These are phyloP conservation scores for Agriotes lineatus DNA, from an alignment of 2,888 invertebrate genomes.

Conservation along the genomic window DNA sequence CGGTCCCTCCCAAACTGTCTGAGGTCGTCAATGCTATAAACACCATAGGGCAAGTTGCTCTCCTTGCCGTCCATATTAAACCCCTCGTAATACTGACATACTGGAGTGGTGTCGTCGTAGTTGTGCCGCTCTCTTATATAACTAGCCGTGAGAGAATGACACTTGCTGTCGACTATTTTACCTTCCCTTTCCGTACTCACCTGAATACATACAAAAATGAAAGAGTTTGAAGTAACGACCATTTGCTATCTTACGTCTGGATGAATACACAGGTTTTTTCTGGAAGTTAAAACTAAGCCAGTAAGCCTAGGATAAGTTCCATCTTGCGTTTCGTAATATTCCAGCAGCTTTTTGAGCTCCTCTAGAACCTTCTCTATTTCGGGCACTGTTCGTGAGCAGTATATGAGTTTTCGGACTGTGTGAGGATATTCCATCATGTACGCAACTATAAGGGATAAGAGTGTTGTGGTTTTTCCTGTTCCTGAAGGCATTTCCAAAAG, in stretches of 20 bases:
- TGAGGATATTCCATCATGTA: constrained; percentile 93
- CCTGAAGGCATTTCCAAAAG: constrained; percentile 99
- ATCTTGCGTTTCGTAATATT: constrained; percentile 88
- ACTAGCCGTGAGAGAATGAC: constrained; percentile 94
- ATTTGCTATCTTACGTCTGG: constrained; percentile 85
- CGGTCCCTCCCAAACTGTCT: constrained; percentile 90
- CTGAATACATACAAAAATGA: constrained; percentile 68
- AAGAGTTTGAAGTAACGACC: too few relatives aligned
- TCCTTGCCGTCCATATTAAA: constrained; percentile 92
- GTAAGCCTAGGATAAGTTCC: constrained; percentile 79
- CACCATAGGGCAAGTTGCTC: constrained; percentile 87
- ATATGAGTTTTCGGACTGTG: constrained; percentile 89
- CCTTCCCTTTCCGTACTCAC: constrained; percentile 91
- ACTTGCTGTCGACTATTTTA: constrained; percentile 93
- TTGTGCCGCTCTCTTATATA: constrained; percentile 88
- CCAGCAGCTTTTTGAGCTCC: constrained; percentile 90
- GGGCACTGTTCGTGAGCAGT: constrained; percentile 98
- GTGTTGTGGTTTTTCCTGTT: constrained; percentile 97
- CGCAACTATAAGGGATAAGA: constrained; percentile 93
- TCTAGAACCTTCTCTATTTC: constrained; percentile 99
- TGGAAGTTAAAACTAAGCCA: constrained; percentile 93
- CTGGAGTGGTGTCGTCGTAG: constrained; percentile 78
- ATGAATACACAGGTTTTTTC: constrained; percentile 98
- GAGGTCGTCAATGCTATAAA: constrained; percentile 95
- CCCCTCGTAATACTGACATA: constrained; percentile 92